A percentile compares a stretch with the other conserved stretches of the same genome.
phyloP scores from a whole-genome alignment of 1,140 invertebrate genomes.

The Apis florea region DNA sequence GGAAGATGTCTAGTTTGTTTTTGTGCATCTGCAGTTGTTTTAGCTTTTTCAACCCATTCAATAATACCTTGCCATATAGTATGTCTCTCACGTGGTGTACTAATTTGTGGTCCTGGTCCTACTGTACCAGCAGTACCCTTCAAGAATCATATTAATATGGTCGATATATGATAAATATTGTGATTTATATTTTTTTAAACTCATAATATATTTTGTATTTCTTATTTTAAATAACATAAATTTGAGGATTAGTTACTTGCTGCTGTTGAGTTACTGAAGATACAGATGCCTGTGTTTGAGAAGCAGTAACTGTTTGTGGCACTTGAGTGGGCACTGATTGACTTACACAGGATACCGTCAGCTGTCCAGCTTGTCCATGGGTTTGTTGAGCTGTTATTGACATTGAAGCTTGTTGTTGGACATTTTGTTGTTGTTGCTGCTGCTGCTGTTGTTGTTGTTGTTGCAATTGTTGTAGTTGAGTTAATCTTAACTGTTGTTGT shows the following conservation, averaged over 20 bases:
- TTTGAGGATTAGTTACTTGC: constrained; percentile 66
- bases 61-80: constrained; percentile 93
- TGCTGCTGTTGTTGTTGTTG: constrained; percentile 73
- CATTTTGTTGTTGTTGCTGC: constrained; percentile 75
- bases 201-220: not conserved
- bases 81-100: constrained; percentile 81
- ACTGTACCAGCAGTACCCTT: constrained; percentile 65
- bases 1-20: constrained; percentile 91
- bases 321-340: constrained; percentile 73
- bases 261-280: constrained; percentile 67
- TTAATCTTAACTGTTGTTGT: constrained; percentile 74
- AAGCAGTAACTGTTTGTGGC: constrained; percentile 72
- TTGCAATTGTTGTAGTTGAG: constrained; percentile 44
- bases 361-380: constrained; percentile 71
- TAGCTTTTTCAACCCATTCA: constrained; percentile 94
- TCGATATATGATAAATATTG: too few relatives aligned
- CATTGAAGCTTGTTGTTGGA: constrained; percentile 77
- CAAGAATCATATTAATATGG: constrained; percentile 9
- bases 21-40: constrained; percentile 84
- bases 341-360: constrained; percentile 72
- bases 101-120: constrained; percentile 65
- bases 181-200: not conserved
- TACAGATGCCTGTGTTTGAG: constrained; percentile 67
- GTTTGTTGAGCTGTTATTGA: constrained; percentile 67
- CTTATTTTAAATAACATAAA: not conserved